Conservation (phyloP, 2,888 invertebrate species). For the Disparrhopalites patrizii region DNA sequence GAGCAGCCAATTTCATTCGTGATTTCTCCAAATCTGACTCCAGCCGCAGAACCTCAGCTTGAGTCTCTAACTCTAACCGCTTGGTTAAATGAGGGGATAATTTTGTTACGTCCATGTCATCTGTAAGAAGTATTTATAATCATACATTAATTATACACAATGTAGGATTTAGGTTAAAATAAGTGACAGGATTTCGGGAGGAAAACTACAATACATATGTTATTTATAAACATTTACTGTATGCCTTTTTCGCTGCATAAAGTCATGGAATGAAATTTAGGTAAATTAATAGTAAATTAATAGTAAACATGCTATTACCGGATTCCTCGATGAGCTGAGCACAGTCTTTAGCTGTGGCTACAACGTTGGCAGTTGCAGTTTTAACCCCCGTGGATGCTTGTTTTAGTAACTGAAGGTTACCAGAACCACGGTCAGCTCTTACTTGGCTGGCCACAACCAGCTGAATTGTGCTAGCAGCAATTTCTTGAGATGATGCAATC, state of each 20-base stretch:
- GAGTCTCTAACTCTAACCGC: constrained; percentile 94
- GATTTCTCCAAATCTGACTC: constrained; percentile 88
- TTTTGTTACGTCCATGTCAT: constrained; percentile 83
- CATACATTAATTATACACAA: constrained; percentile 15
- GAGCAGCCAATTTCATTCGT: constrained; percentile 73
- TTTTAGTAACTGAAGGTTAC: constrained; percentile 73
- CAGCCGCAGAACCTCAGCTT: constrained; percentile 81
- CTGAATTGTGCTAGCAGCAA: constrained; percentile 93
- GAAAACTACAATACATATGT: too few relatives aligned
- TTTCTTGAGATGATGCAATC: constrained; percentile 94
- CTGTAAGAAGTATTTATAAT: constrained; percentile 53
- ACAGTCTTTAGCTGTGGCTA: constrained; percentile 89
- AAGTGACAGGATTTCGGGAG: too few relatives aligned
- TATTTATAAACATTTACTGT: too few relatives aligned
- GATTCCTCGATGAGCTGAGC: constrained; percentile 78
- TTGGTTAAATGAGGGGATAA: constrained; percentile 91
- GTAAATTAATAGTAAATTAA: not conserved
- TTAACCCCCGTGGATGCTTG: constrained; percentile 85
- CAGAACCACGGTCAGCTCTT: constrained; percentile 81
- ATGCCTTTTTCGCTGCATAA: too few relatives aligned
- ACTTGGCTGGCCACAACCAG: constrained; percentile 95
- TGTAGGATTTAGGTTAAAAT: too few relatives aligned
- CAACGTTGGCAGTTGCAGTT: constrained; percentile 83
- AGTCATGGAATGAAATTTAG: too few relatives aligned
- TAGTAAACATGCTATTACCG: constrained; percentile 54